Percentiles rank a stretch among this genome's conserved stretches.
Evolutionary conservation across 2,113 vertebrate genomes (phyloP).

Genomic region (Halichoeres trimaculatus): DNA sequence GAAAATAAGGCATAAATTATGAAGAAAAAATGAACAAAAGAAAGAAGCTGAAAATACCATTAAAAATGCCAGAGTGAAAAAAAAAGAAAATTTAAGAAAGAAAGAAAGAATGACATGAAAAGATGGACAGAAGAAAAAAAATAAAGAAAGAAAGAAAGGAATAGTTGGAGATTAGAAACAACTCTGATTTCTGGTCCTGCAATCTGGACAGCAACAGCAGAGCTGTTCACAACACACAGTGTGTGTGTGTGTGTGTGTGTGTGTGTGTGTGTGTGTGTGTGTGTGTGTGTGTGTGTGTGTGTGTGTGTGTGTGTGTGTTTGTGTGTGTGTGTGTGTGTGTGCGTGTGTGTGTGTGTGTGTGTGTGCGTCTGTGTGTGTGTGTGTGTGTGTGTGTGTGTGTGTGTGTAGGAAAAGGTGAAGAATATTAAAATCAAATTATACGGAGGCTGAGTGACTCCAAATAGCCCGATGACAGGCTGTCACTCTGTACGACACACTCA

Average conservation of each 20-base stretch:
- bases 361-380: background rate
- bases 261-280: background rate
- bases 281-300: background rate
- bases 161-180: no score
- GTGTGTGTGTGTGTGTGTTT: background rate
- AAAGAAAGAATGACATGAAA: no score
- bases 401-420: conserved; percentile 10
- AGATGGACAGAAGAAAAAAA: no score
- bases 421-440: conserved; percentile 56
- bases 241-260: conserved; percentile 4
- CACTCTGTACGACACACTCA: background rate
- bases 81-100: no score
- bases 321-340: conserved; percentile 1
- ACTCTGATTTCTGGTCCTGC: no score
- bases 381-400: background rate
- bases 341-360: background rate
- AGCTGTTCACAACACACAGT: no score
- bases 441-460: conserved; percentile 33
- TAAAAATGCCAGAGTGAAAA: no score
- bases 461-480: conserved; percentile 46
- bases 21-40: no score
- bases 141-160: no score
- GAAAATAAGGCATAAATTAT: no score
- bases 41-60: no score
- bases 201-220: no score